Percentiles rank a stretch among this genome's conserved stretches.
Evolutionary conservation across 1,140 invertebrate species (phyloP).

Genomic region (Augochlora pura): DNA sequence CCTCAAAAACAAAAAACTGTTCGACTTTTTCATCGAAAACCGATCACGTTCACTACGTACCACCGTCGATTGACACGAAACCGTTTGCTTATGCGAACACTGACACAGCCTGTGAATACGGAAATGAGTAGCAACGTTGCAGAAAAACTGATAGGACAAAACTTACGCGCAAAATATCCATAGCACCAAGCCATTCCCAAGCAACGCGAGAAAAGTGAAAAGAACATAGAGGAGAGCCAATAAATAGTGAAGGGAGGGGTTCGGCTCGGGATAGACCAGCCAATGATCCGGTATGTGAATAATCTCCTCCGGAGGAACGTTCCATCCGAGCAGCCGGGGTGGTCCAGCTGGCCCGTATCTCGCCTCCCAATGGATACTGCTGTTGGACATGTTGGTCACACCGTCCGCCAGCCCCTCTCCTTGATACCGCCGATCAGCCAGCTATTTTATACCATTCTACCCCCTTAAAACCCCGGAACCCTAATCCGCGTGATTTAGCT

Average conservation of each 20-base stretch:
- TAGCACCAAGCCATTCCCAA: conserved; percentile 93
- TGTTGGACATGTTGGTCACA: conserved; percentile 71
- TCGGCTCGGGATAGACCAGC: conserved; percentile 89
- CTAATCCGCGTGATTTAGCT: conserved; percentile 62
- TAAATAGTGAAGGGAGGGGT: conserved; percentile 90
- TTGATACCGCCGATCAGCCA: conserved; percentile 50
- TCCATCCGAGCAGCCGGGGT: conserved; percentile 86
- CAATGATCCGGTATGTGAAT: conserved; percentile 90
- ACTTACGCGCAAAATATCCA: conserved; percentile 92
- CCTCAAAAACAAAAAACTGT: too few species aligned
- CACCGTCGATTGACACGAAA: too few species aligned
- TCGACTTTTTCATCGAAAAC: too few species aligned
- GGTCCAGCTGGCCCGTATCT: conserved; percentile 72
- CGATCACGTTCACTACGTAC: too few species aligned
- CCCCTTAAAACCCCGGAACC: conserved; percentile 45
- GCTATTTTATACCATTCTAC: conserved; percentile 51
- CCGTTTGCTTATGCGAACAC: too few species aligned
- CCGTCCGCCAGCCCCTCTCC: conserved; percentile 71
- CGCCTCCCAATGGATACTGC: conserved; percentile 73
- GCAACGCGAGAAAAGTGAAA: conserved; percentile 88
- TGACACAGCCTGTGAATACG: too few species aligned
- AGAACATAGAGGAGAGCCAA: conserved; percentile 90
- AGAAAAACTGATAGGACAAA: not conserved
- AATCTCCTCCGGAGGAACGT: conserved; percentile 88
- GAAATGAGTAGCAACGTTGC: too few species aligned